Evolutionary conservation across 2,797 vertebrate species (phyloP), one percentile per base, ranked within the genome.

Genomic region (Potorous gilbertii): DNA sequence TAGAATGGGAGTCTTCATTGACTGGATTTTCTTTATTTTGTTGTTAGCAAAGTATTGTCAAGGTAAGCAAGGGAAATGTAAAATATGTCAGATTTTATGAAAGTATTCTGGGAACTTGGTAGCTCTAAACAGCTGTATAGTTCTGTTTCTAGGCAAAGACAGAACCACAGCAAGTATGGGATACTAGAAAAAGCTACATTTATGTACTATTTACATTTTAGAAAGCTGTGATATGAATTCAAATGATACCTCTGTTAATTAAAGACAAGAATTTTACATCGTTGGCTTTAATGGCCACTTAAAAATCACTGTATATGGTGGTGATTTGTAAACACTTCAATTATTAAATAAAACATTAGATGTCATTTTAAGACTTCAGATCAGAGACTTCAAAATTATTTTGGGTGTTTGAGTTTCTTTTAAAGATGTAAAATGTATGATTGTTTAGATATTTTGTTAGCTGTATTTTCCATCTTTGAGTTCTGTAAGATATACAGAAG

Each of bases 191-290:
- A 97, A 98, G 97, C 96, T 96, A 97, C 92, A 66, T 96, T 95
- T 96, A 97, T 98, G 96, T 98, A 95, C 96, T 97, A 74, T 96
- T 98, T 98, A 98, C 98, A 97, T 98, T 96, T 97, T 92, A 97
- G 90, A 97, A 97, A 98, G 96, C 97, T 98, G 97, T 98, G 98
- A 98, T 98, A 97, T 98, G 95, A 97, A 56, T 98, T 98, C 98
- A 98, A 96, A 98, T 97, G 96, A 98, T 98, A 98, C 98, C 98
- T 98, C 98, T 97, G 96, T 98, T 98, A 98, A 94, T 96, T 96
- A 98, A 98, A 98, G 98, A 98, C 98, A 98, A 98, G 98, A 55
- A 90, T 98, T 98, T 98, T 97, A 97, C 98, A 98, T 97, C 98
- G 97, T 96, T 98, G 97, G 97, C 98, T 56, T 98, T 98, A 96